These are phyloP conservation scores for Simalia tracyae DNA, from an alignment of 2,797 vertebrate genomes.

Conservation along the genomic window DNA sequence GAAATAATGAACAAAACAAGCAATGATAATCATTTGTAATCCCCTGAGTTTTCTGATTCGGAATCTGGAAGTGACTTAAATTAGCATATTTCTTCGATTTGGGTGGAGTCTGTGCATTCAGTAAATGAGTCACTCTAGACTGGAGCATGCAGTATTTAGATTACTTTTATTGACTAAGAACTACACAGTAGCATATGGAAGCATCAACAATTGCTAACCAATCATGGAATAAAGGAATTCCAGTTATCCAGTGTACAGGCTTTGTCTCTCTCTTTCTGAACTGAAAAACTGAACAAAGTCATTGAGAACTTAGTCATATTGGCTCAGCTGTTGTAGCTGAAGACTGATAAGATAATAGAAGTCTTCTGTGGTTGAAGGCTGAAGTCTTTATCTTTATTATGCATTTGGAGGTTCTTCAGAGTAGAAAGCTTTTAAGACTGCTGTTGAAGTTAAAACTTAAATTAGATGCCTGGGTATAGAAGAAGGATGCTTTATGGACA, in stretches of 20 bases:
- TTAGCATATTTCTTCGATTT: constrained; percentile 43
- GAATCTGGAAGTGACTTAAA: constrained; percentile 29
- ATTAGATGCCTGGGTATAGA: constrained; percentile 82
- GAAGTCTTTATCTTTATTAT: constrained; percentile 98
- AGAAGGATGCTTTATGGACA: constrained; percentile 79
- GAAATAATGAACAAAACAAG: neutral
- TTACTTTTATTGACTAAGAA: constrained; percentile 86
- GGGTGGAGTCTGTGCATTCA: constrained; percentile 55
- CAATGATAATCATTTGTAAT: neutral
- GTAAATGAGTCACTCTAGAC: constrained; percentile 63
- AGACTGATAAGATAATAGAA: constrained; percentile 93
- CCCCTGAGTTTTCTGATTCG: constrained; percentile 6
- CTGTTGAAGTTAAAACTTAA: constrained; percentile 92
- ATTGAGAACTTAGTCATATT: constrained; percentile 93
- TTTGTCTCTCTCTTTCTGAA: constrained; percentile 48
- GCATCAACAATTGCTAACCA: constrained; percentile 87
- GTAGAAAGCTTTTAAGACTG: constrained; percentile 92
- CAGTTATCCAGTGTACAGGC: constrained; percentile 80
- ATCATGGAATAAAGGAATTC: constrained; percentile 91
- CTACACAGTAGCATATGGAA: constrained; percentile 84
- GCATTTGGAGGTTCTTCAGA: constrained; percentile 92
- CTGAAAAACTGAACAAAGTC: constrained; percentile 75
- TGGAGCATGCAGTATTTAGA: constrained; percentile 82
- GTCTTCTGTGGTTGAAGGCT: constrained; percentile 91
- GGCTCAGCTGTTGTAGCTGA: constrained; percentile 97